Conservation (phyloP, 1,140 invertebrate genomes). For the Papilio helenus region DNA sequence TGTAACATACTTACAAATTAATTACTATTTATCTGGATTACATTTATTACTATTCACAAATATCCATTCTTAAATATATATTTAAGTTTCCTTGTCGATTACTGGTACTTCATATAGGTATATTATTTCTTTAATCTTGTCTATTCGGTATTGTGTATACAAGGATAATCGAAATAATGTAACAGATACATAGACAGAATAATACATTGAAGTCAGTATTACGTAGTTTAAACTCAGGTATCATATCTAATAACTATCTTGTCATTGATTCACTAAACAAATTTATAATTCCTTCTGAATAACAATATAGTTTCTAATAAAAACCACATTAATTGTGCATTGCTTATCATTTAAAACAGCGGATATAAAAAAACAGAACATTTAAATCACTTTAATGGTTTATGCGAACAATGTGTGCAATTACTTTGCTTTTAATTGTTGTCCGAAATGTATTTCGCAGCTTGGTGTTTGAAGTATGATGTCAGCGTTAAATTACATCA, state of each 20-base stretch:
- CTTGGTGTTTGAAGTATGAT: constrained; percentile 46
- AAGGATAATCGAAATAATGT: too few species aligned
- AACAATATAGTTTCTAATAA: not conserved
- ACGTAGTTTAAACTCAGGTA: too few species aligned
- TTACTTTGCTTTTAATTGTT: constrained; percentile 41
- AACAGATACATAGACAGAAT: too few species aligned
- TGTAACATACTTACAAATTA: not conserved
- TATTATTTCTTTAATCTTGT: too few species aligned
- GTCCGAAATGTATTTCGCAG: constrained; percentile 51
- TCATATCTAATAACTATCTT: not conserved
- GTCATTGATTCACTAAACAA: not conserved
- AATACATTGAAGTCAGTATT: too few species aligned
- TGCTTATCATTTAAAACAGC: not conserved
- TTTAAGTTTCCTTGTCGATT: too few species aligned
- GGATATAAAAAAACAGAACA: not conserved
- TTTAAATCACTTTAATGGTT: constrained; percentile 9
- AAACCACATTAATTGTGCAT: not conserved
- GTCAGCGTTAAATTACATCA: constrained; percentile 54
- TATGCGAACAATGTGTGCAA: constrained; percentile 18
- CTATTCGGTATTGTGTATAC: too few species aligned
- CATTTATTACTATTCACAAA: too few species aligned
- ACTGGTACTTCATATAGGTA: too few species aligned
- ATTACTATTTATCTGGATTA: too few species aligned
- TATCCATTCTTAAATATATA: too few species aligned
- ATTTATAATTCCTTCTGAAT: not conserved